A percentile compares a stretch with the other conserved stretches of the same genome.
Conservation (phyloP, 2,888 invertebrate species). For the Drosophila kuntzei region DNA sequence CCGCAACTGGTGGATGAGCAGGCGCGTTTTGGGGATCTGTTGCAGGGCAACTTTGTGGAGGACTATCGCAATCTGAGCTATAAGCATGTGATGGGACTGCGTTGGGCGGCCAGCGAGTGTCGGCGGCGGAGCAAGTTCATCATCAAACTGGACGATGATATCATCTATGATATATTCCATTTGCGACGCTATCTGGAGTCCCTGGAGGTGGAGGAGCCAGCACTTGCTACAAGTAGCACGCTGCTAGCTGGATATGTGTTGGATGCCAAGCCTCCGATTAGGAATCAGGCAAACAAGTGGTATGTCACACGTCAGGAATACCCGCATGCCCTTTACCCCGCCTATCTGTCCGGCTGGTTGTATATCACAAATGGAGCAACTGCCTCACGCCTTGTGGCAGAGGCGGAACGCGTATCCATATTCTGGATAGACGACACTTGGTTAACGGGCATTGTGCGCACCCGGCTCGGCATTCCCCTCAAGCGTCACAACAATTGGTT, state of each 20-base stretch:
- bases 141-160: conserved; percentile 94
- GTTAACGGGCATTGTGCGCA: conserved; percentile 92
- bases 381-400: conserved; percentile 87
- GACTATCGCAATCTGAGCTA: conserved; percentile 92
- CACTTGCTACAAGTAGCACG: conserved; percentile 75
- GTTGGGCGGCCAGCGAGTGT: conserved; percentile 90
- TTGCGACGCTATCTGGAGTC: conserved; percentile 86
- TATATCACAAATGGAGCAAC: conserved; percentile 90
- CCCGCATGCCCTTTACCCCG: conserved; percentile 88
- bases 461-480: conserved; percentile 87
- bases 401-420: conserved; percentile 87
- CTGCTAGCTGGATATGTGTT: conserved; percentile 90
- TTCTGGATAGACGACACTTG: conserved; percentile 98
- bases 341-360: conserved; percentile 93
- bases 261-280: conserved; percentile 88
- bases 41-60: conserved; percentile 92
- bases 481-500: conserved; percentile 88
- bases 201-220: conserved; percentile 81
- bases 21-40: conserved; percentile 88
- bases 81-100: conserved; percentile 93
- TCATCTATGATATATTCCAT: conserved; percentile 89
- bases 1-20: conserved; percentile 88
- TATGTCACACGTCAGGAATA: conserved; percentile 90
- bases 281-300: conserved; percentile 92
- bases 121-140: conserved; percentile 87